Evolutionary conservation across 2,888 invertebrate genomes (phyloP).

Genomic region (Rhagophthalmus giganteus): DNA sequence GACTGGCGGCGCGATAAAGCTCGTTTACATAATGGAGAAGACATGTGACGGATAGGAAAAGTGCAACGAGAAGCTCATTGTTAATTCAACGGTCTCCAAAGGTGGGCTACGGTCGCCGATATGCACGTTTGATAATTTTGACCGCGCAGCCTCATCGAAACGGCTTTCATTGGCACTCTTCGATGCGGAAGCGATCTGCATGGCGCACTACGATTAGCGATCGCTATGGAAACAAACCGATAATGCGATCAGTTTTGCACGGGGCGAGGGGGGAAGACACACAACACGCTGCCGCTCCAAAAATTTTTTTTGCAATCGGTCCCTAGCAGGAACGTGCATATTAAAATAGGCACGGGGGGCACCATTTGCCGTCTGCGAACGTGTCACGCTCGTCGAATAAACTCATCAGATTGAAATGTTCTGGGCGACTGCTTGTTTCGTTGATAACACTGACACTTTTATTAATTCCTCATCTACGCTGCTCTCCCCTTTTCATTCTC

Average conservation of each 20-base stretch:
- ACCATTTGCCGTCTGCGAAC: slow-evolving; percentile 58
- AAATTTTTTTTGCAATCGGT: slow-evolving; percentile 56
- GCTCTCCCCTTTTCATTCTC: slow-evolving; percentile 38
- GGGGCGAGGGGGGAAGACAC: slow-evolving; percentile 30
- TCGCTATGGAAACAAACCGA: slow-evolving; percentile 64
- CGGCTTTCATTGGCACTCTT: slow-evolving; percentile 51
- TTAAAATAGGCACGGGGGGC: slow-evolving; percentile 52
- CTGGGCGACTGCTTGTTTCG: slow-evolving; percentile 52
- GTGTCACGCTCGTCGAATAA: slow-evolving; percentile 37
- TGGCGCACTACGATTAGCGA: slow-evolving; percentile 61
- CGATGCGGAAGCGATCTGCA: slow-evolving; percentile 52
- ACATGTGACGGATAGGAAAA: slow-evolving; percentile 33
- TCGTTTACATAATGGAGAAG: slow-evolving; percentile 34
- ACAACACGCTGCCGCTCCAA: slow-evolving; percentile 52
- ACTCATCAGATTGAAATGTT: slow-evolving; percentile 58
- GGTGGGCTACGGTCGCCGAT: slow-evolving; percentile 15
- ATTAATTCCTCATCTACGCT: slow-evolving; percentile 69
- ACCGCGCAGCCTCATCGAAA: slow-evolving; percentile 41
- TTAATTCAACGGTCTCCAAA: slow-evolving; percentile 30
- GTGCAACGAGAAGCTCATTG: slow-evolving; percentile 29
- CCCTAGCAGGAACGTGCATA: slow-evolving; percentile 48
- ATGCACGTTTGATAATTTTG: slow-evolving; percentile 25
- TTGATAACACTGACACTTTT: slow-evolving; percentile 75
- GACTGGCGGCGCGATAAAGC: slow-evolving; percentile 16
- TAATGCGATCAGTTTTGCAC: slow-evolving; percentile 58